Evolutionary conservation across 2,113 vertebrate genomes (phyloP), one percentile per base, ranked within the genome.

Genomic region (human (Homo sapiens)): DNA sequence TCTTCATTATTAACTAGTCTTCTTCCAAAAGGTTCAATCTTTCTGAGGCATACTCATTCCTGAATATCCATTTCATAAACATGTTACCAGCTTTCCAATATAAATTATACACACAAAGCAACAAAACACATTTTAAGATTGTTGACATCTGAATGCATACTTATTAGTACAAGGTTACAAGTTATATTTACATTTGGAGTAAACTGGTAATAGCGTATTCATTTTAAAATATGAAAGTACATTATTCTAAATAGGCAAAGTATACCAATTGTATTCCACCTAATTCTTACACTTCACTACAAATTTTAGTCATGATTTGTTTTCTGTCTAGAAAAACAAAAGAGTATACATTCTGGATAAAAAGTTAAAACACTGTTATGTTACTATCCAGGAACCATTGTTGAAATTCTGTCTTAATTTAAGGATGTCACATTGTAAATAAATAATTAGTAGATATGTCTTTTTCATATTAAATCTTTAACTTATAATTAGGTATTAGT

Each of bases 401-500:
- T 11, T 93, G 80, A 40, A 85, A 95, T 94, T 78, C 64, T 93
- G 3, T 92, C 96, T 93, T 81, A 93, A 76, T 93, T 96, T 89
- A 93, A 79, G 83, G 48, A 98, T 89, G 76, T 23, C 94, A 88
- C 89, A 97, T 55, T 96, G 48, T 40, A 97, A 95, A 90, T 91
- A 98, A 97, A 78, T 96, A 97, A 97, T 85, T 98, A 97, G 95
- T 4, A 2, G 92, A 32, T 30, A 92, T 70, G 55, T 81, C 25
- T 86, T 92, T 97, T 97, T 96, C 88, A 83, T 50, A 96, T 59
- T 66, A 96, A 97, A 96, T 83, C 45, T 96, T 87, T 93, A 45
- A 93, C 61, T 59, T 13, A 97, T 96, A 96, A 97, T 97, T 98
- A 94, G 94, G 80, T 35, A 76, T 50, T 96, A 95, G 82, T 98